Base-by-base conservation (phyloP, 2,113 vertebrate genomes). In the Leucoraja erinaceus region DNA sequence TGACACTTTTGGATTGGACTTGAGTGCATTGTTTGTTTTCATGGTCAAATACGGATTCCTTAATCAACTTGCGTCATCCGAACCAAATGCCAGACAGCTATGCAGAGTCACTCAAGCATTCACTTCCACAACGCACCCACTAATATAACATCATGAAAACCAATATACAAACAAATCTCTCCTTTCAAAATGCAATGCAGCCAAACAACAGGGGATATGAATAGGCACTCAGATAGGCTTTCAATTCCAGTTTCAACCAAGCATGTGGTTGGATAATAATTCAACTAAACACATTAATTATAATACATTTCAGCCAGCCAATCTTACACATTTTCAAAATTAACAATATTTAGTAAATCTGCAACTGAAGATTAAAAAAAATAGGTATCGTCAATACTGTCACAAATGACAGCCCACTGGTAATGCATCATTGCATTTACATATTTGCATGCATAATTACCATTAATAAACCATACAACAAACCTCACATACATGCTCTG, bases 31-130 rank as follows among this genome's bases (percentile, higher is more conserved):
- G 28, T 61, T 86, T 61, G 54, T n/a, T 86, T 81, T 86, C 81
- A 86, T 86, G 25, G 56, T 86, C 22, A 86, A 59, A 28, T 11
- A 47, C 25, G 14, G 81, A 86, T 47, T 59, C 56, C 25, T 28
- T 86, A 86, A 86, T n/a, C 22, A 86, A 86, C 81, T 86, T 86
- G 59, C 25, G 59, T 86, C 81, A 61, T 86, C 22, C 0, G 56
- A 61, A 59, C 11, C 56, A 4, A 83, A 25, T 86, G 81, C 81
- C 25, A 86, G 79, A 47, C 47, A 83, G 81, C 25, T 61, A 61
- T 56, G 28, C 56, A 61, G 9, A 10, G 81, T 59, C 81, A 84
- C 10, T 61, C 81, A 61, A 25, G 81, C 81, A 61, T 61, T 86
- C 81, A 86, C 6, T n/a, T 86, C 56, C 59, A 61, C 81, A 61